These are phyloP conservation scores for Ceratitis capitata DNA, from an alignment of 1,140 invertebrate species.

Conservation along the genomic window DNA sequence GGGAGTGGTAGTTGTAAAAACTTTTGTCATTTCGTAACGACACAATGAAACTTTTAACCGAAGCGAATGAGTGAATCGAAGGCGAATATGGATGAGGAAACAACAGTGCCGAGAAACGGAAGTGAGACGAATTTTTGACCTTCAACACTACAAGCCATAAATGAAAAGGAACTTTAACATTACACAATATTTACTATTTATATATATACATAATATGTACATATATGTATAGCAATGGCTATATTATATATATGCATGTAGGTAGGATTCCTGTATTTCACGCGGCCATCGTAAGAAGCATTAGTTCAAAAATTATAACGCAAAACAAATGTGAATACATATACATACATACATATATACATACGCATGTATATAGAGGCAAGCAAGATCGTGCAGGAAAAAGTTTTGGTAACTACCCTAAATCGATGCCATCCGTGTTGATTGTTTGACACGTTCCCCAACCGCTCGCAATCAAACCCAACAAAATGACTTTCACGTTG, in stretches of 20 bases:
- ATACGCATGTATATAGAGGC: background rate
- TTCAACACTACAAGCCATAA: background rate
- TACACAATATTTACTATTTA: too few relatives aligned
- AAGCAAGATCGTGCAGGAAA: background rate
- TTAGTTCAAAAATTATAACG: background rate
- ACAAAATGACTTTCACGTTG: background rate
- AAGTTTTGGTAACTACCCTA: background rate
- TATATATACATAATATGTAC: background rate
- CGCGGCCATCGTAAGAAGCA: too few relatives aligned
- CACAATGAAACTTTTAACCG: constrained; percentile 8
- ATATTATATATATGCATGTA: background rate
- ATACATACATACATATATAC: background rate
- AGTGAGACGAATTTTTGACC: background rate
- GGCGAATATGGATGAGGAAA: background rate
- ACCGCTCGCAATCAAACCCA: background rate
- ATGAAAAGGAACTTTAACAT: background rate
- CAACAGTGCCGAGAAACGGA: too few relatives aligned
- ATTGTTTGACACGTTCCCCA: background rate
- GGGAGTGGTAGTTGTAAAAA: background rate
- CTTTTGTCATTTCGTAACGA: background rate
- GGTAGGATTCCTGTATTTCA: too few relatives aligned
- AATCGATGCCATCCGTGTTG: background rate
- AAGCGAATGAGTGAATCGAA: background rate
- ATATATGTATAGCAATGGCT: too few relatives aligned
- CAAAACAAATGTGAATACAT: too few relatives aligned